phyloP scores from a whole-genome alignment of 2,797 vertebrate genomes.

The Arrhamphus sclerolepis region DNA sequence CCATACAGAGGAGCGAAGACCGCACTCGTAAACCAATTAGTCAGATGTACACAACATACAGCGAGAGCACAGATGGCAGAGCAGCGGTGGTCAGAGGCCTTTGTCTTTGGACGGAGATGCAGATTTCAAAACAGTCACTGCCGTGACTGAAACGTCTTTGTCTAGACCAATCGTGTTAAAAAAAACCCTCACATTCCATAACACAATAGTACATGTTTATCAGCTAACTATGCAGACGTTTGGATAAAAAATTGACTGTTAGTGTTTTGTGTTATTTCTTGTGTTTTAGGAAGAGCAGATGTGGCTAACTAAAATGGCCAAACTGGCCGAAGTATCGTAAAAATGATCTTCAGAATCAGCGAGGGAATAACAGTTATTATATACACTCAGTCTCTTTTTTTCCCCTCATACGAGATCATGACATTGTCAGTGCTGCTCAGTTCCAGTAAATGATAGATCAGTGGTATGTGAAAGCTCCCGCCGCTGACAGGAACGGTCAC shows the following conservation, averaged over 20 bases:
- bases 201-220: slow-evolving; percentile 69
- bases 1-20: slow-evolving; percentile 8
- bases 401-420: not conserved
- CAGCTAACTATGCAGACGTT: slow-evolving; percentile 64
- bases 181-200: slow-evolving; percentile 47
- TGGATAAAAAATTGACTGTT: slow-evolving; percentile 70
- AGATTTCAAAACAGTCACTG: slow-evolving; percentile 9
- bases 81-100: not conserved
- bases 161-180: slow-evolving; percentile 4
- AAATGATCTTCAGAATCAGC: slow-evolving; percentile 20
- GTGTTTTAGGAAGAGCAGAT: slow-evolving; percentile 69
- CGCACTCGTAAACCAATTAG: slow-evolving; percentile 22
- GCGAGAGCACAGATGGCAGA: slow-evolving; percentile 27
- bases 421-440: not conserved
- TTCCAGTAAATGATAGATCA: slow-evolving; percentile 34
- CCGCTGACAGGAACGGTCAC: slow-evolving; percentile 44
- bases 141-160: slow-evolving; percentile 30
- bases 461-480: slow-evolving; percentile 3
- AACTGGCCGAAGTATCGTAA: slow-evolving; percentile 42
- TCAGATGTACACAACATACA: slow-evolving; percentile 44
- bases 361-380: slow-evolving; percentile 21
- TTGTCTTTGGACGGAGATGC: slow-evolving; percentile 33
- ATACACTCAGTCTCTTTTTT: slow-evolving; percentile 5
- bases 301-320: slow-evolving; percentile 36
- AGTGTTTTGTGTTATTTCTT: slow-evolving; percentile 67